These are phyloP conservation scores for Nothobranchius kuhntae DNA, from an alignment of 2,113 vertebrate species.

Conservation along the genomic window DNA sequence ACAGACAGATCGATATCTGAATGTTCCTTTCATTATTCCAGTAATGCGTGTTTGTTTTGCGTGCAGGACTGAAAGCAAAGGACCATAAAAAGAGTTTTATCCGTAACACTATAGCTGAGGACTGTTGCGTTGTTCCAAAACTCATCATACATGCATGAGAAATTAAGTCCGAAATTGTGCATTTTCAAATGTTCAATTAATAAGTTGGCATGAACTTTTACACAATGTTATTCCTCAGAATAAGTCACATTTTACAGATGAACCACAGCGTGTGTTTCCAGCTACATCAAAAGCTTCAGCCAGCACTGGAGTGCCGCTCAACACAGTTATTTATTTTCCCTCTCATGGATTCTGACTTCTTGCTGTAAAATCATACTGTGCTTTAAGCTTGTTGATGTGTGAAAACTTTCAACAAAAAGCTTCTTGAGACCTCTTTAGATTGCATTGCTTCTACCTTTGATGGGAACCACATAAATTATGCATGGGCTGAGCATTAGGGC, in stretches of 20 bases:
- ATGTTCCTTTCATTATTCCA: slow-evolving; percentile 73
- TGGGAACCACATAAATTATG: slow-evolving; percentile 80
- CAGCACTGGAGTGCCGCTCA: neutral
- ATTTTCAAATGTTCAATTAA: slow-evolving; percentile 51
- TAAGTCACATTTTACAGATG: slow-evolving; percentile 31
- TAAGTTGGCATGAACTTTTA: slow-evolving; percentile 18
- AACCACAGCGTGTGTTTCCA: slow-evolving; percentile 22
- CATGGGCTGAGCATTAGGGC: slow-evolving; percentile 73
- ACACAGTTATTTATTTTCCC: slow-evolving; percentile 11
- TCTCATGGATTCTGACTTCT: slow-evolving; percentile 45
- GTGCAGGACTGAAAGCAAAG: slow-evolving; percentile 29
- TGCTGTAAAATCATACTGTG: slow-evolving; percentile 59
- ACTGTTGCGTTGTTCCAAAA: slow-evolving; percentile 15
- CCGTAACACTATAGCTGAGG: slow-evolving; percentile 34
- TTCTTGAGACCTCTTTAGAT: slow-evolving; percentile 70
- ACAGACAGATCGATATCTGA: slow-evolving; percentile 77
- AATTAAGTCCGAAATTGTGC: slow-evolving; percentile 40
- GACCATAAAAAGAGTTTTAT: slow-evolving; percentile 44
- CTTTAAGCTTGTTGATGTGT: slow-evolving; percentile 74
- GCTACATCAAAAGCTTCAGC: slow-evolving; percentile 30
- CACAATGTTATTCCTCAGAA: slow-evolving; percentile 16
- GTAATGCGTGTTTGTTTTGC: slow-evolving; percentile 65
- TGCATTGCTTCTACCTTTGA: slow-evolving; percentile 75
- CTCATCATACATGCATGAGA: slow-evolving; percentile 53
- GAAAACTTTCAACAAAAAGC: slow-evolving; percentile 74